Evolutionary conservation across 2,113 vertebrate species (phyloP).

Genomic region (Dryoscopus gambensis): DNA sequence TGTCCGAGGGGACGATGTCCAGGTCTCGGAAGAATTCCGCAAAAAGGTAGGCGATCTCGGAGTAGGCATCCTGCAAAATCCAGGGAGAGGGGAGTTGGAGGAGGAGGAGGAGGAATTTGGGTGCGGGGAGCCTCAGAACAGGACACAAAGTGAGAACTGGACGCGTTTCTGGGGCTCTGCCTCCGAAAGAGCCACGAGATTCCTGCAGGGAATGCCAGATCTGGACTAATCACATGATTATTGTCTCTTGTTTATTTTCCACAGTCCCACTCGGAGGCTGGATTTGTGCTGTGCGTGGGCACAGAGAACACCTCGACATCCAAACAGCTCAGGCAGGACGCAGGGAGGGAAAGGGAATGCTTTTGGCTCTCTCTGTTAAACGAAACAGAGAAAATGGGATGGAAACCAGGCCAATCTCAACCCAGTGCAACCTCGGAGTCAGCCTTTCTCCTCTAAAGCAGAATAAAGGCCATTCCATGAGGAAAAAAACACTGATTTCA

Average conservation of each 20-base stretch:
- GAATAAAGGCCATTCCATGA: not conserved
- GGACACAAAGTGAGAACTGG: not conserved
- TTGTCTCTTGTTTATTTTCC: not conserved
- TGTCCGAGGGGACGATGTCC: constrained; percentile 97
- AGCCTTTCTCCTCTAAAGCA: not conserved
- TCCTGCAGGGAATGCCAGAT: not conserved
- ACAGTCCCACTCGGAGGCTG: not conserved
- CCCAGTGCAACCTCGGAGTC: not conserved
- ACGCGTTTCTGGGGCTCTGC: not conserved
- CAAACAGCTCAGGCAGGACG: not conserved
- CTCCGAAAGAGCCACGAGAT: not conserved
- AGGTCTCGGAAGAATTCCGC: constrained; percentile 98
- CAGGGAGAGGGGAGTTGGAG: not conserved
- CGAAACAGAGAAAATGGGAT: not conserved
- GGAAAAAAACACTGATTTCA: not conserved
- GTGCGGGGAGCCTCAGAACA: not conserved
- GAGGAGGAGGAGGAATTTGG: not conserved
- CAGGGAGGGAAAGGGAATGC: not conserved
- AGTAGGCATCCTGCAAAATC: constrained; percentile 89
- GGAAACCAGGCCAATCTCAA: not conserved
- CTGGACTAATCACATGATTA: not conserved
- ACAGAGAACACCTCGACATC: not conserved
- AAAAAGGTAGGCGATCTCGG: constrained; percentile 98
- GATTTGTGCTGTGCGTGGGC: not conserved
- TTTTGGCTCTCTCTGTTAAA: not conserved